phyloP scores from a whole-genome alignment of 2,113 vertebrate genomes.

The Phoxinus phoxinus region DNA sequence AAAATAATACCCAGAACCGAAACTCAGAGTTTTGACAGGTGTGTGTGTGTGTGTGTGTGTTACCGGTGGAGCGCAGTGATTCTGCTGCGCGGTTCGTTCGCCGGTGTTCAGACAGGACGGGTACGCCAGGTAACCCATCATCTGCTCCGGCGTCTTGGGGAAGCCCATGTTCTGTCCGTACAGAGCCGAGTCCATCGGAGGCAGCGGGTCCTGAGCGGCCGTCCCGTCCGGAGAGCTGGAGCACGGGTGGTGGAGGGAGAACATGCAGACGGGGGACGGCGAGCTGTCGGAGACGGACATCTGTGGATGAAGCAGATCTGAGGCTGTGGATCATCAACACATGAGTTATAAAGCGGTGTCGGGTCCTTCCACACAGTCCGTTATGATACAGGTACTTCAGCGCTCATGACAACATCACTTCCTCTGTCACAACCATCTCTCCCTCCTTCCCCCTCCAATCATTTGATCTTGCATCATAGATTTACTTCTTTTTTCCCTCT shows the following conservation, averaged over 20 bases:
- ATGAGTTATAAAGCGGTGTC: background rate
- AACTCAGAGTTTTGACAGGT: no score
- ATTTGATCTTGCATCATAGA: slow-evolving; percentile 49
- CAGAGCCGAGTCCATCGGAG: slow-evolving; percentile 67
- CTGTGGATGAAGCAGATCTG: slow-evolving; percentile 52
- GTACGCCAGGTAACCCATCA: slow-evolving; percentile 75
- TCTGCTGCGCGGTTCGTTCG: slow-evolving; percentile 61
- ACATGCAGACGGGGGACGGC: slow-evolving; percentile 56
- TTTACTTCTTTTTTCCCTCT: slow-evolving; percentile 21
- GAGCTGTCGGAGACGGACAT: slow-evolving; percentile 72
- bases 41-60: background rate
- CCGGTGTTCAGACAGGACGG: slow-evolving; percentile 60
- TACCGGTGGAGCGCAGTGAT: slow-evolving; percentile 69
- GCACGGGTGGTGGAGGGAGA: slow-evolving; percentile 48
- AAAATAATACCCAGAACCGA: no score
- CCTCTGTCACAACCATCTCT: slow-evolving; percentile 58
- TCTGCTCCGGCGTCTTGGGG: slow-evolving; percentile 63
- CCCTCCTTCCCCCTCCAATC: slow-evolving; percentile 29
- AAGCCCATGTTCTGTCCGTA: slow-evolving; percentile 62
- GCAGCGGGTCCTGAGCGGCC: slow-evolving; percentile 58
- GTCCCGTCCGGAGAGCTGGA: slow-evolving; percentile 44
- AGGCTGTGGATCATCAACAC: background rate
- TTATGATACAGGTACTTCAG: slow-evolving; percentile 66
- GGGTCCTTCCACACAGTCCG: slow-evolving; percentile 54
- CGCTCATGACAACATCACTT: slow-evolving; percentile 68